Conservation (phyloP, 2,797 vertebrate genomes). For the Tolypeutes matacus region DNA sequence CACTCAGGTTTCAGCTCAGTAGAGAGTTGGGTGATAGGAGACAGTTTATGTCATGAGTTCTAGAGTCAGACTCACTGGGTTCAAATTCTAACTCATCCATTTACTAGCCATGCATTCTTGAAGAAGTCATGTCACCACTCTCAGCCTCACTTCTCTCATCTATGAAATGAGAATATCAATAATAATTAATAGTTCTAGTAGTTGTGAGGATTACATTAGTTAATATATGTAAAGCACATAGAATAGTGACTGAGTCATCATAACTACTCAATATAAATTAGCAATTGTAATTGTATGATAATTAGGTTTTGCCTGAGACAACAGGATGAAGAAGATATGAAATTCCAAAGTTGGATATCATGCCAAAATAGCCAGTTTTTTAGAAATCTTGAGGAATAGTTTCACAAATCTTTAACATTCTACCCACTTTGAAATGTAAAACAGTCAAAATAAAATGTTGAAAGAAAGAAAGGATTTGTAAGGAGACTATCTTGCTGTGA, state of each 20-base stretch:
- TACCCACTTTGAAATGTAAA: not conserved
- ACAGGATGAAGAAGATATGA: not conserved
- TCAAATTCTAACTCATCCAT: not conserved
- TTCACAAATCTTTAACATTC: not conserved
- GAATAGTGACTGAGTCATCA: not conserved
- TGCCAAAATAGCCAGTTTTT: not conserved
- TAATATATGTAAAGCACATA: not conserved
- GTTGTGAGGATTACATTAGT: not conserved
- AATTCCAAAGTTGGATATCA: not conserved
- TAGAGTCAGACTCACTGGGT: not conserved
- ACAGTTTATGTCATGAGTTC: too few relatives aligned
- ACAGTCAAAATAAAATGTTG: not conserved
- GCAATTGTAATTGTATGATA: not conserved
- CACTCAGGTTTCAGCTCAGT: not conserved
- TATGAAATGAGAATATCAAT: not conserved
- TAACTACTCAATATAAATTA: not conserved
- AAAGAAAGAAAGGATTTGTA: not conserved
- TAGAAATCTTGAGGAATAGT: not conserved
- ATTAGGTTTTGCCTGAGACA: not conserved
- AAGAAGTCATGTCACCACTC: not conserved
- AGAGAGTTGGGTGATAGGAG: not conserved
- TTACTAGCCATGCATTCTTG: not conserved
- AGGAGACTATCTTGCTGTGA: not conserved
- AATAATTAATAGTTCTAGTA: not conserved
- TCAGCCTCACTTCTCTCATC: not conserved